A percentile compares a stretch with the other conserved stretches of the same genome.
phyloP scores from a whole-genome alignment of 2,888 invertebrate genomes.

The Atrina japonica region DNA sequence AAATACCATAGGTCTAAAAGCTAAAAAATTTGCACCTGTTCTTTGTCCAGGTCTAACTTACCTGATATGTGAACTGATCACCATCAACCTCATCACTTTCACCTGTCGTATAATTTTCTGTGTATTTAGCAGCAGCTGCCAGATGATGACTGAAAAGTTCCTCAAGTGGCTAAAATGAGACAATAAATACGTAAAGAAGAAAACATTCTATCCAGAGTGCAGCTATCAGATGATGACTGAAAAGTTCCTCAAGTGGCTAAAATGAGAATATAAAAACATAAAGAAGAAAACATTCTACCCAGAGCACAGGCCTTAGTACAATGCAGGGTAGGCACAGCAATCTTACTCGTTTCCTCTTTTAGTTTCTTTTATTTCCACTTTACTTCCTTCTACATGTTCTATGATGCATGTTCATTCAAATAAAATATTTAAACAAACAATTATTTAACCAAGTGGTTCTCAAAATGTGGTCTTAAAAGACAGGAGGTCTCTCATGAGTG shows the following conservation, averaged over 20 bases:
- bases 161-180: conserved; percentile 65
- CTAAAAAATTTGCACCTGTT: background rate
- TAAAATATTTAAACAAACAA: too few relatives aligned
- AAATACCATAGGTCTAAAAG: too few relatives aligned
- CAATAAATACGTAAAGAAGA: background rate
- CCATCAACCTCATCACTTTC: conserved; percentile 17
- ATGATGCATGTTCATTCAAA: too few relatives aligned
- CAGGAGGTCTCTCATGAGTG: too few relatives aligned
- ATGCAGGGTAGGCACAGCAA: too few relatives aligned
- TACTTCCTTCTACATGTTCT: too few relatives aligned
- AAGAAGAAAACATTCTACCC: too few relatives aligned
- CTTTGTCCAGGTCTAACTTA: background rate
- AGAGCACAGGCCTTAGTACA: conserved; percentile 62
- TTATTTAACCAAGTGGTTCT: too few relatives aligned
- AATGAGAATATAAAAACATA: conserved; percentile 12
- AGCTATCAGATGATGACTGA: conserved; percentile 58
- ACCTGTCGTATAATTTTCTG: conserved; percentile 11
- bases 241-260: conserved; percentile 72
- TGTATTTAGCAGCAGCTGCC: conserved; percentile 60
- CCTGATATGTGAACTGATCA: background rate
- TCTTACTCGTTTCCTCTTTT: background rate
- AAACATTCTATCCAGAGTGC: too few relatives aligned
- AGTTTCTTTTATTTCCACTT: too few relatives aligned
- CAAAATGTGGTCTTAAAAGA: too few relatives aligned
- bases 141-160: conserved; percentile 66